Evolutionary conservation across 1,140 invertebrate species (phyloP).

Genomic region (Zaprionus inermis): DNA sequence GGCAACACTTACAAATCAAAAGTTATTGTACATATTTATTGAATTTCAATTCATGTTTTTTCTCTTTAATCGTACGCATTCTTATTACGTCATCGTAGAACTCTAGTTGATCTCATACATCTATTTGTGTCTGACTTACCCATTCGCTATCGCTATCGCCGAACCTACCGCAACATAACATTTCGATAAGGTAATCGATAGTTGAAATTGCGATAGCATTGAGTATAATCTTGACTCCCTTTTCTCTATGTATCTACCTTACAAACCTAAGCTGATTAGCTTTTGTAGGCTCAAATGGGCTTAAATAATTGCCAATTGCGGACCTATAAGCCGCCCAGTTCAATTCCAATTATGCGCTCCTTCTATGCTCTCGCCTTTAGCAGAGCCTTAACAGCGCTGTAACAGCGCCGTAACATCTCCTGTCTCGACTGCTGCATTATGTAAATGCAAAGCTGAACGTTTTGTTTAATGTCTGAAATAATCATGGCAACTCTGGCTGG

Average conservation of each 20-base stretch:
- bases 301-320: slow-evolving; percentile 24
- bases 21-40: not conserved
- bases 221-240: not conserved
- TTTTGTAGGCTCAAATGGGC: not conserved
- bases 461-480: not conserved
- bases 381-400: not conserved
- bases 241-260: no score
- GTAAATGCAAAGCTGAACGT: not conserved
- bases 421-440: not conserved
- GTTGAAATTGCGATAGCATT: not conserved
- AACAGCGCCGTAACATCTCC: not conserved
- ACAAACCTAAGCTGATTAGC: slow-evolving; percentile 33
- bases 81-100: not conserved
- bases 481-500: slow-evolving; percentile 8
- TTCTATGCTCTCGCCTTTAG: no score
- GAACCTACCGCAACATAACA: slow-evolving; percentile 13
- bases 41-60: not conserved
- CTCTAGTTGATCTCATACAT: not conserved
- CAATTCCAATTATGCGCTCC: not conserved
- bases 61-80: not conserved
- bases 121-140: not conserved
- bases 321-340: not conserved
- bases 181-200: slow-evolving; percentile 1
- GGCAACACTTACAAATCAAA: not conserved
- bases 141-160: not conserved